Evolutionary conservation across 2,888 invertebrate genomes (phyloP).

Genomic region (Tenthredo scrophulariae): DNA sequence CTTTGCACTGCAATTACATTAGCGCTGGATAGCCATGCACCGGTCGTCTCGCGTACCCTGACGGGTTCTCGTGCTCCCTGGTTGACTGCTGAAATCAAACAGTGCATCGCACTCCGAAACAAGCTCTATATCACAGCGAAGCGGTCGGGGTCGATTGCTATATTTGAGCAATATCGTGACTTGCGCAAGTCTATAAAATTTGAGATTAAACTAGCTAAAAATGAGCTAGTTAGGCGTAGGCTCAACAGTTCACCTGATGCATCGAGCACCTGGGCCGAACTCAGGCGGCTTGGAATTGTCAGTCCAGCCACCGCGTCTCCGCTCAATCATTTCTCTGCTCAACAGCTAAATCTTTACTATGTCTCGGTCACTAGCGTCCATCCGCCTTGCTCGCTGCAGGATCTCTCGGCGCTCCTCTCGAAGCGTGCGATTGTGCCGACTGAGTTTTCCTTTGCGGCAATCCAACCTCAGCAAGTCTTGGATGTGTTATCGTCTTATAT

Average conservation of each 20-base stretch:
- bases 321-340: too few species aligned
- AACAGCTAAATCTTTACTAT: too few species aligned
- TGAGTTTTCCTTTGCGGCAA: too few species aligned
- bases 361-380: too few species aligned
- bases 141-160: neutral
- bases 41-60: neutral
- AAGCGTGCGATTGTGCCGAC: too few species aligned
- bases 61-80: neutral
- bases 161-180: too few species aligned
- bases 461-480: too few species aligned
- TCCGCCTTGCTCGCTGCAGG: too few species aligned
- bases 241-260: neutral
- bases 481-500: too few species aligned
- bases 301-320: too few species aligned
- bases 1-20: too few species aligned
- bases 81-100: neutral
- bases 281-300: neutral
- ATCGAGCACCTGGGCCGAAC: neutral
- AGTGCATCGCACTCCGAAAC: neutral
- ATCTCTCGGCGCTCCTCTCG: too few species aligned
- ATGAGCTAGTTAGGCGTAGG: neutral
- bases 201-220: neutral
- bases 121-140: neutral
- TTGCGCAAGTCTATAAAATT: neutral
- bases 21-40: neutral